Base-by-base conservation (phyloP, 2,888 invertebrate species). In the Ochropleura leucogaster region DNA sequence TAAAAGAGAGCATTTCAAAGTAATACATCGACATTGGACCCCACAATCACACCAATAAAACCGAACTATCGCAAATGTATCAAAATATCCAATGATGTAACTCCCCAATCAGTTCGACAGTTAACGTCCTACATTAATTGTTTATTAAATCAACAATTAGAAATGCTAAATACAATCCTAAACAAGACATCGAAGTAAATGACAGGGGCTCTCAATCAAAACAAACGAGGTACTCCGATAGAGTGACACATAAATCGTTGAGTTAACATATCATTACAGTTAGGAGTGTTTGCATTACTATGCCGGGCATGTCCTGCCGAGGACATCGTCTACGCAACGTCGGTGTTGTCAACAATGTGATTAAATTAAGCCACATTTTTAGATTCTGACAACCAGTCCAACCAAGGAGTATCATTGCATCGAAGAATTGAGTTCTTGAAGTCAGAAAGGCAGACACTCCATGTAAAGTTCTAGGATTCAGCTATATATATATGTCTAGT, bases 201-300 rank as follows among this genome's bases (percentile, higher is more conserved):
- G 85, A 80, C 85, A 79, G 77, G 55, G 73, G 69, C 84, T 80
- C 62, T 87, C 79, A 84, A 86, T 86, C 85, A 85, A 74, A 86
- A 82, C 84, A 85, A 85, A 85, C 80, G 78, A 78, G 72, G 10
- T 67, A 53, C 77, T 65, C 80, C 75, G 80, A 87, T 73, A 74
- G 72, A 66, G 79, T 76, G 85, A 82, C 84, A 85, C 79, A 85
- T 84, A 80, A 85, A 80, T 79, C 79, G 78, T 64, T 66, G 57
- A 81, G 76, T 87, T 88, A 84, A 85, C 83, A 87, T 86, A 84
- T 85, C 80, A 88, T 87, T 88, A 88, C 85, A 85, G 87, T 83
- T 84, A 85, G 76, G 65, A 74, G 44, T 40, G 68, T 51, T 68
- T 67, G 62, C 75, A 87, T 88, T 87, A 79, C 53, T 88, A 88